Evolutionary conservation across 1,140 invertebrate genomes (phyloP).

Genomic region (Leptonema lineaticorne): DNA sequence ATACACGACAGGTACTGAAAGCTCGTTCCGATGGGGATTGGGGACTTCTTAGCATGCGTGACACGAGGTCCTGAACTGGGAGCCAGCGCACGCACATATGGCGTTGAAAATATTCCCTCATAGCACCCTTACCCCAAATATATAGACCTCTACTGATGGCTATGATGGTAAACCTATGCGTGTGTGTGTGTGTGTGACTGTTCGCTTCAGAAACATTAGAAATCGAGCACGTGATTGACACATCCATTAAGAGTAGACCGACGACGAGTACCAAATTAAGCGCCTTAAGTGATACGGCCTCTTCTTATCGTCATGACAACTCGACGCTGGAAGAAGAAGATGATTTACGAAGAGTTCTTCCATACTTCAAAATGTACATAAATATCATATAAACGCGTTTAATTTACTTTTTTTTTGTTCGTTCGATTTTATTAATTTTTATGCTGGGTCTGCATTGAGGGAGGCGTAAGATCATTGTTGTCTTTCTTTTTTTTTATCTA

Average conservation of each 20-base stretch:
- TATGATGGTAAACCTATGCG: no score
- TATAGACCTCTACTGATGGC: no score
- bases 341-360: no score
- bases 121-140: no score
- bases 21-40: not conserved
- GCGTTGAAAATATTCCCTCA: not conserved
- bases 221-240: constrained; percentile 27
- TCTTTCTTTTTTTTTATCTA: no score
- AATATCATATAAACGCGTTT: no score
- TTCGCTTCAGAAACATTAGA: constrained; percentile 19
- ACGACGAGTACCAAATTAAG: not conserved
- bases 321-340: no score
- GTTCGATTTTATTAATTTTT: no score
- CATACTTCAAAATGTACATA: no score
- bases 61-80: constrained; percentile 6
- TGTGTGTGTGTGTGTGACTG: not conserved
- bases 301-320: not conserved
- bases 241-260: constrained; percentile 14
- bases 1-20: constrained; percentile 28
- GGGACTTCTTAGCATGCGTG: constrained; percentile 19
- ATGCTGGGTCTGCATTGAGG: no score
- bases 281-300: constrained; percentile 1
- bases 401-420: no score
- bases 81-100: constrained; percentile 14
- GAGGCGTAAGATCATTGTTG: no score